Base-by-base conservation (phyloP, 1,140 invertebrate species). In the Oryctes rhinoceros region DNA sequence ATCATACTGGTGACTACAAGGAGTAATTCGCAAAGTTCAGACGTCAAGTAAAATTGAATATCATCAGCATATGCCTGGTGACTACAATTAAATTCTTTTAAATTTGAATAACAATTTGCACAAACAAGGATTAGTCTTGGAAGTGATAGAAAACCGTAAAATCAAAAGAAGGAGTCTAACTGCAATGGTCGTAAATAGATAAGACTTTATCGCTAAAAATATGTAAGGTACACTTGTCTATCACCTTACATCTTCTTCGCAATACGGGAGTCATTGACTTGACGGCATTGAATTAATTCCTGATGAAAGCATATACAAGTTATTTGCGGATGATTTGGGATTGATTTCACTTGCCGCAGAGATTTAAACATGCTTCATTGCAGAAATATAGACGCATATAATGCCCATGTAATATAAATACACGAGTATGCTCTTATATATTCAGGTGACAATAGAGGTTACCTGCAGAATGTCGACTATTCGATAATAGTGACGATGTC, bases 301-400 rank as follows among this genome's bases (percentile, higher is more conserved):
- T 53, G 11, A 53, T 53, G 49, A 53, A 53, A 53, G 49, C n/a
- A 53, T 53, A 53, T 53, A 53, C 49, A 15, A 53, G 11, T 15
- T 53, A 53, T 53, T 53, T 53, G 49, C 49, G 49, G 49, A 53
- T 53, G 49, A 53, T 53, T 53, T 53, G n/a, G n/a, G 5, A 53
- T 53, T 53, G 49, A 53, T 53, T 53, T 53, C 49, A 53, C 49
- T 53, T 53, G 49, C 49, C 11, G 11, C 49, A 53, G n/a, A n/a
- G 49, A 53, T n/a, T 53, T 53, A n/a, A 53, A 53, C 49, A 53
- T 53, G 7, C n/a, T 53, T 53, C 49, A 30, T 30, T 30, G 24
- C 24, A 30, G 24, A 30, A 30, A 30, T 30, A 30, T 53, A n/a
- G 49, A 53, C 3, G 7, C 49, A 53, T 13, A 53, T 53, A 30